These are phyloP conservation scores for Psylliodes chrysocephalus DNA, from an alignment of 2,888 invertebrate species.

Conservation along the genomic window DNA sequence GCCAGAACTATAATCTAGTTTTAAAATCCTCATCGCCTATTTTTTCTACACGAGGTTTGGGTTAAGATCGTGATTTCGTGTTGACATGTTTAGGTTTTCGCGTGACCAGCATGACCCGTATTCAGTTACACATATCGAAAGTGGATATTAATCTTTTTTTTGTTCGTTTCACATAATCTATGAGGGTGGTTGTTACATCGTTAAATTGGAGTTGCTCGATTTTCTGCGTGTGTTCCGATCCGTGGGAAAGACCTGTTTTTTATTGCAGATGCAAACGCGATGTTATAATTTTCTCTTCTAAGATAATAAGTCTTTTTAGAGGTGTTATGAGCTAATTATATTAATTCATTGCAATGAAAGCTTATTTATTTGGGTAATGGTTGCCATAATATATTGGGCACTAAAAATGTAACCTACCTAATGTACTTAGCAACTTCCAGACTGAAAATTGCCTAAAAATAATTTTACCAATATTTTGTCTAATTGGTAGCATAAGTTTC, in stretches of 20 bases:
- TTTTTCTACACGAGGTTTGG: conserved; percentile 14
- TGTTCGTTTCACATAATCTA: conserved; percentile 26
- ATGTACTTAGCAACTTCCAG: too few relatives aligned
- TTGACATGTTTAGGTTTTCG: conserved; percentile 25
- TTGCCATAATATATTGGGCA: too few relatives aligned
- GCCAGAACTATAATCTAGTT: conserved; percentile 30
- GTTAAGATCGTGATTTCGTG: conserved; percentile 29
- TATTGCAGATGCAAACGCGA: conserved; percentile 3
- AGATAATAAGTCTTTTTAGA: too few relatives aligned
- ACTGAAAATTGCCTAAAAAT: too few relatives aligned
- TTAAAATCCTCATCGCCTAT: conserved; percentile 16
- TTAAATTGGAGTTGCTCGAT: conserved; percentile 13
- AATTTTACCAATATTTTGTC: too few relatives aligned
- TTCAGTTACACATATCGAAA: conserved; percentile 29
- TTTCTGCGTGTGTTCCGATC: conserved; percentile 40
- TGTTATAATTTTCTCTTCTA: background rate
- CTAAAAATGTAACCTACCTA: too few relatives aligned
- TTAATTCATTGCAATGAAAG: too few relatives aligned
- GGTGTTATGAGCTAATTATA: too few relatives aligned
- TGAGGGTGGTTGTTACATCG: conserved; percentile 22
- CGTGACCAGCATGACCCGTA: conserved; percentile 32
- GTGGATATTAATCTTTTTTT: conserved; percentile 33
- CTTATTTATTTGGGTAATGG: too few relatives aligned
- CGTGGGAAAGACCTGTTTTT: background rate
- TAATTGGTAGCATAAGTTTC: too few relatives aligned